Evolutionary conservation across 2,113 vertebrate genomes (phyloP).

Genomic region (Lonchura striata): DNA sequence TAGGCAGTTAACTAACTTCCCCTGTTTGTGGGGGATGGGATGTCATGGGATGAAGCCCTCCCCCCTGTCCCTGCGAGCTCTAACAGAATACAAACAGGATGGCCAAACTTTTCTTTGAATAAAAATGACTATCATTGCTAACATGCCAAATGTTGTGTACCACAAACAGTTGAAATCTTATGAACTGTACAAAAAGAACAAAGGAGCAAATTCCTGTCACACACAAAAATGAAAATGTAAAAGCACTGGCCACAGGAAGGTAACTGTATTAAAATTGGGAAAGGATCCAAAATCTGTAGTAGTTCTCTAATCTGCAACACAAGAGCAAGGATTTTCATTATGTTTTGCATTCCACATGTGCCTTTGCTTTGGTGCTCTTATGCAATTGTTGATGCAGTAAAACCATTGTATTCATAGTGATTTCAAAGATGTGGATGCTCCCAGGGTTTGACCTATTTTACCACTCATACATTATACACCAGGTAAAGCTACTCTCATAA

Average conservation of each 20-base stretch:
- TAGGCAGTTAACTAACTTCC: neutral
- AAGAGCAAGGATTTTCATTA: conserved; percentile 58
- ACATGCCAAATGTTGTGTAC: neutral
- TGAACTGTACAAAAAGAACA: neutral
- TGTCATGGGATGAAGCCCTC: neutral
- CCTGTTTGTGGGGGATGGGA: conserved; percentile 7
- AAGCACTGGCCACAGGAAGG: conserved; percentile 1
- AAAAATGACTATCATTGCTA: neutral
- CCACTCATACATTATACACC: conserved; percentile 60
- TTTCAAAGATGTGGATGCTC: conserved; percentile 66
- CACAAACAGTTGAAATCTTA: conserved; percentile 24
- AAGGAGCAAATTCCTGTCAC: conserved; percentile 6
- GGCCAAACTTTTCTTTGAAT: neutral
- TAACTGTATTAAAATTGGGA: conserved; percentile 35
- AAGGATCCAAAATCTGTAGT: neutral
- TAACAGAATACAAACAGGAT: neutral
- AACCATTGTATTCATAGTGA: conserved; percentile 69
- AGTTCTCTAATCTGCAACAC: conserved; percentile 8
- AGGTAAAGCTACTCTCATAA: conserved; percentile 43
- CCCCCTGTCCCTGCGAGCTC: neutral
- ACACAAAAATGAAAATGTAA: neutral
- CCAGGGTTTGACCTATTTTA: conserved; percentile 70
- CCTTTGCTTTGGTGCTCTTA: conserved; percentile 61
- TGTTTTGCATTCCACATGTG: conserved; percentile 56
- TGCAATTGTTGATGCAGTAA: conserved; percentile 65